Conservation (phyloP, 2,888 invertebrate species). For the Caenorhabditis sinica region DNA sequence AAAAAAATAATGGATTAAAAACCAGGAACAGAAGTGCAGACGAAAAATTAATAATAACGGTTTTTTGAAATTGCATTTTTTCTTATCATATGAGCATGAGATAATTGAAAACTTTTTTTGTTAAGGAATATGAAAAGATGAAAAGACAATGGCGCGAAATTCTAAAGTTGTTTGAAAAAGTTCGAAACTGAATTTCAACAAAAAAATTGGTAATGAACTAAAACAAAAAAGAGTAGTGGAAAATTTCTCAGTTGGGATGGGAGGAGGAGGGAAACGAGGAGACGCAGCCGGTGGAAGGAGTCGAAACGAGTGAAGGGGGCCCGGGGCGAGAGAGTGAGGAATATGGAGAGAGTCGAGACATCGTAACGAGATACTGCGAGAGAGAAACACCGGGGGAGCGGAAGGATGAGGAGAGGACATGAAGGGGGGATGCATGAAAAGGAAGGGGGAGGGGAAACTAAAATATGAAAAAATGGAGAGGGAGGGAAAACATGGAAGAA, state of each 20-base stretch:
- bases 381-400: neutral
- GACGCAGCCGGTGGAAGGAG: neutral
- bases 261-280: neutral
- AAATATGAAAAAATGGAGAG: neutral
- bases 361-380: neutral
- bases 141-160: neutral
- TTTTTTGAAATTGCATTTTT: neutral
- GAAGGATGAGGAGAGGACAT: no score
- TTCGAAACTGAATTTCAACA: neutral
- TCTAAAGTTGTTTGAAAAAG: neutral
- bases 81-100: neutral
- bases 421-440: neutral
- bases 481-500: neutral
- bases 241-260: neutral
- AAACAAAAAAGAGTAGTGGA: neutral
- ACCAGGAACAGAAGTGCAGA: constrained; percentile 12
- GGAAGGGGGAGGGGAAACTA: neutral
- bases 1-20: no score
- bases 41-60: constrained; percentile 2
- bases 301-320: neutral
- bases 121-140: no score
- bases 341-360: neutral
- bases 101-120: no score
- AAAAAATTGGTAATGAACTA: neutral
- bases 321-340: neutral